phyloP scores from a whole-genome alignment of 2,888 invertebrate species.

The Xanthostigma xanthostigma region DNA sequence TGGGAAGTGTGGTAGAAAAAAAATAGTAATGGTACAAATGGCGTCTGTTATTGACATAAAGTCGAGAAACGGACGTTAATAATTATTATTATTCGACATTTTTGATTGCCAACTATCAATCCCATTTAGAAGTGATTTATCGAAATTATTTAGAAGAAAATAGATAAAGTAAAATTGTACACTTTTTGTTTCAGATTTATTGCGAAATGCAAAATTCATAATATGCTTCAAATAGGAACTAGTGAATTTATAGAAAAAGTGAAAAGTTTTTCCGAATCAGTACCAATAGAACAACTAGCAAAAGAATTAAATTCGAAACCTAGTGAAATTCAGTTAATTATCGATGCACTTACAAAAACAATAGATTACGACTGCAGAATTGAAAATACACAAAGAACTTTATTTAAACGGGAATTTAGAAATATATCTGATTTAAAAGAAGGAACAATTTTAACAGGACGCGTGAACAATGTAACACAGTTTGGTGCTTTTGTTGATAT shows the following conservation, averaged over 20 bases:
- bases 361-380: conserved; percentile 60
- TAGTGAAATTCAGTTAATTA: conserved; percentile 49
- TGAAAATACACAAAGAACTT: conserved; percentile 46
- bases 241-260: conserved; percentile 27
- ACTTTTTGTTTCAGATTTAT: conserved; percentile 22
- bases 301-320: conserved; percentile 40
- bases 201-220: conserved; percentile 22
- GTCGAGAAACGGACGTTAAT: no score
- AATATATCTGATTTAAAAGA: conserved; percentile 46
- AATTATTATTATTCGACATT: background rate
- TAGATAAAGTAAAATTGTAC: background rate
- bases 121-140: background rate
- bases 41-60: no score
- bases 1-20: no score
- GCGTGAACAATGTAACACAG: conserved; percentile 69
- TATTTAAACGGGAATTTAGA: conserved; percentile 61
- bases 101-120: no score
- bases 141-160: no score
- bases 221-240: conserved; percentile 27
- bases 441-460: conserved; percentile 50
- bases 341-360: conserved; percentile 57
- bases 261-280: conserved; percentile 15
- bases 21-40: no score
- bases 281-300: conserved; percentile 27
- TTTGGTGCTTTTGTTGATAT: conserved; percentile 89